Evolutionary conservation across 2,888 invertebrate genomes (phyloP).

Genomic region (Cryptocheilus praepositus): DNA sequence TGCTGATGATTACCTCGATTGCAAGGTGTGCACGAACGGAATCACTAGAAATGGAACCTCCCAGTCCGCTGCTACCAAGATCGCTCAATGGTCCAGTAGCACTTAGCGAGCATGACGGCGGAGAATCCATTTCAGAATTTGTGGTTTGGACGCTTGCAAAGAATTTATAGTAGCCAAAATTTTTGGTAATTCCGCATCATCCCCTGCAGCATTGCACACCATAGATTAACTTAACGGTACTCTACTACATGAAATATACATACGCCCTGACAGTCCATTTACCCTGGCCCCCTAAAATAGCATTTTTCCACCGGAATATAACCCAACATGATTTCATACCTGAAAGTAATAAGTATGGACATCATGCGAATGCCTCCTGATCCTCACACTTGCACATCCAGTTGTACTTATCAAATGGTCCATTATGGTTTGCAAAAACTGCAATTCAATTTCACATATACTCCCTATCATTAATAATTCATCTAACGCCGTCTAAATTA

Average conservation of each 20-base stretch:
- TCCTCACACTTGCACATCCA: constrained; percentile 51
- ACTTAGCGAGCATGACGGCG: constrained; percentile 85
- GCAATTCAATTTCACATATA: no score
- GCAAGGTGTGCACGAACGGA: constrained; percentile 82
- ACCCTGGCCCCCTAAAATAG: not conserved
- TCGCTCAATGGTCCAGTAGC: constrained; percentile 85
- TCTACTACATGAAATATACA: no score
- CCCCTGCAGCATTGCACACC: constrained; percentile 46
- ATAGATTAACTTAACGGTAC: no score
- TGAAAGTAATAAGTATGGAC: constrained; percentile 58
- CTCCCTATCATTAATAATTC: no score
- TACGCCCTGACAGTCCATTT: no score
- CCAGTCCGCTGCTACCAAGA: constrained; percentile 86
- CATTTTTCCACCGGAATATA: not conserved
- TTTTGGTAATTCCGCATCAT: constrained; percentile 63
- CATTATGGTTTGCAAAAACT: constrained; percentile 58
- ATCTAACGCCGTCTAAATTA: no score
- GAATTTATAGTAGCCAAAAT: constrained; percentile 54
- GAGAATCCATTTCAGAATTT: constrained; percentile 81
- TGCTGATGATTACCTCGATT: constrained; percentile 82
- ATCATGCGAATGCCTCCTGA: constrained; percentile 44
- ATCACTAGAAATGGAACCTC: constrained; percentile 85
- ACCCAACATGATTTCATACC: constrained; percentile 48
- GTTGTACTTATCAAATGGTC: constrained; percentile 57
- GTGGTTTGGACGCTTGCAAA: constrained; percentile 14